A percentile compares a stretch with the other conserved stretches of the same genome.
Evolutionary conservation across 2,888 invertebrate species (phyloP).

Genomic region (Diaperis boleti): DNA sequence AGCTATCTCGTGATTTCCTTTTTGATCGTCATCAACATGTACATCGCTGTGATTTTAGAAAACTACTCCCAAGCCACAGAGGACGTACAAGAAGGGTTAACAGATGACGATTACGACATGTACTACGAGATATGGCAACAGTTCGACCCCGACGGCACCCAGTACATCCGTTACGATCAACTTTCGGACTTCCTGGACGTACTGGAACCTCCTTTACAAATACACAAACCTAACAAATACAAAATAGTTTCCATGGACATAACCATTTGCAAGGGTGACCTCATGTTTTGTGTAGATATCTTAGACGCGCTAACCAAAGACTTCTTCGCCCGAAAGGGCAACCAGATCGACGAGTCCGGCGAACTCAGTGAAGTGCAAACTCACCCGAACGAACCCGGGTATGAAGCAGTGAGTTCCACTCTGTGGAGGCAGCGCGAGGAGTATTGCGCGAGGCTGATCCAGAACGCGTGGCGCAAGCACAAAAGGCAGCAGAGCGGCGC

Average conservation of each 20-base stretch:
- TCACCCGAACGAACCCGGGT: conserved; percentile 88
- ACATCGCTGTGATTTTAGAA: conserved; percentile 99
- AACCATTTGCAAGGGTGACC: conserved; percentile 96
- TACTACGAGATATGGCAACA: conserved; percentile 99
- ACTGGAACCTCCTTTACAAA: conserved; percentile 95
- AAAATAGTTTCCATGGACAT: conserved; percentile 99
- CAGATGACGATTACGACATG: conserved; percentile 99
- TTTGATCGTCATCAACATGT: conserved; percentile 99
- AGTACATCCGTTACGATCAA: conserved; percentile 95
- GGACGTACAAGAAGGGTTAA: conserved; percentile 96
- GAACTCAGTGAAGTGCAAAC: conserved; percentile 88
- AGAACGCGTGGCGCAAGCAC: conserved; percentile 94
- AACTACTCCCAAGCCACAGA: conserved; percentile 98
- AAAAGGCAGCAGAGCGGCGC: conserved; percentile 73
- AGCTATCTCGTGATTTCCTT: conserved; percentile 98
- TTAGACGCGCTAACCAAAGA: conserved; percentile 98
- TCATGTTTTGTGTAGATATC: conserved; percentile 98
- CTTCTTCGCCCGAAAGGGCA: conserved; percentile 97
- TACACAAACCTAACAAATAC: conserved; percentile 98
- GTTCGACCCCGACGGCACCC: conserved; percentile 97
- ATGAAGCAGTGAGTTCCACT: conserved; percentile 95
- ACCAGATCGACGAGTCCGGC: conserved; percentile 92
- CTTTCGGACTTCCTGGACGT: conserved; percentile 96
- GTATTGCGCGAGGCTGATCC: conserved; percentile 95
- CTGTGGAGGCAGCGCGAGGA: conserved; percentile 97